These are phyloP conservation scores for Hipposideros larvatus DNA, from an alignment of 2,797 vertebrate species.

Conservation along the genomic window DNA sequence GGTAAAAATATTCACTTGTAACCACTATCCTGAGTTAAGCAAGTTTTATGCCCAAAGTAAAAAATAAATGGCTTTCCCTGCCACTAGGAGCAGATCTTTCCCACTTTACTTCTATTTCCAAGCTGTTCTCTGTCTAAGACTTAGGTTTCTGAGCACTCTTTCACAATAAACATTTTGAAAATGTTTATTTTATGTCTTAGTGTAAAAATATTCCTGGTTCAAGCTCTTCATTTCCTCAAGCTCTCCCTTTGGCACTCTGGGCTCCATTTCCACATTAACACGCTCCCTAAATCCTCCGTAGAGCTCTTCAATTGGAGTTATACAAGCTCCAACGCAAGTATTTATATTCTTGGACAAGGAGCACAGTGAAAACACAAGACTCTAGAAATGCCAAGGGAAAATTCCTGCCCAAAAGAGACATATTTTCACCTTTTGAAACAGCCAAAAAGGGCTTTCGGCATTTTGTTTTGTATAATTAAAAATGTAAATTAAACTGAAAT, in stretches of 20 bases:
- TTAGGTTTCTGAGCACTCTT: conserved; percentile 83
- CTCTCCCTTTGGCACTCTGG: conserved; percentile 83
- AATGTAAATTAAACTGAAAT: conserved; percentile 58
- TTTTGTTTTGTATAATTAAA: conserved; percentile 67
- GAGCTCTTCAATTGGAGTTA: conserved; percentile 82
- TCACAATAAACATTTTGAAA: conserved; percentile 88
- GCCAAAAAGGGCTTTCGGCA: background rate
- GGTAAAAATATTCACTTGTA: conserved; percentile 80
- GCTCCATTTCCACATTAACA: conserved; percentile 86
- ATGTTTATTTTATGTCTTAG: conserved; percentile 90
- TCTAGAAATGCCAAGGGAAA: conserved; percentile 84
- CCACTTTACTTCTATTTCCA: conserved; percentile 81
- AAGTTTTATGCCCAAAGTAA: conserved; percentile 80
- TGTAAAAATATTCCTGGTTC: conserved; percentile 87
- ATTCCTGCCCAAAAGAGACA: conserved; percentile 81
- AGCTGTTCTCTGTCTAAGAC: conserved; percentile 82
- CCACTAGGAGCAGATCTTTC: conserved; percentile 74
- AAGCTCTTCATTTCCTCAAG: conserved; percentile 87
- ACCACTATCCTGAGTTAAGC: conserved; percentile 80
- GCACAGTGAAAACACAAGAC: conserved; percentile 83
- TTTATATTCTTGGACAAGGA: conserved; percentile 87
- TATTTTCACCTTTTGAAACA: conserved; percentile 78
- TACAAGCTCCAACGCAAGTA: conserved; percentile 81
- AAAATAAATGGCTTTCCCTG: conserved; percentile 78
- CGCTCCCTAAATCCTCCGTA: conserved; percentile 77